Evolutionary conservation across 2,797 vertebrate genomes (phyloP).

Genomic region (Pseudomugil gertrudae): DNA sequence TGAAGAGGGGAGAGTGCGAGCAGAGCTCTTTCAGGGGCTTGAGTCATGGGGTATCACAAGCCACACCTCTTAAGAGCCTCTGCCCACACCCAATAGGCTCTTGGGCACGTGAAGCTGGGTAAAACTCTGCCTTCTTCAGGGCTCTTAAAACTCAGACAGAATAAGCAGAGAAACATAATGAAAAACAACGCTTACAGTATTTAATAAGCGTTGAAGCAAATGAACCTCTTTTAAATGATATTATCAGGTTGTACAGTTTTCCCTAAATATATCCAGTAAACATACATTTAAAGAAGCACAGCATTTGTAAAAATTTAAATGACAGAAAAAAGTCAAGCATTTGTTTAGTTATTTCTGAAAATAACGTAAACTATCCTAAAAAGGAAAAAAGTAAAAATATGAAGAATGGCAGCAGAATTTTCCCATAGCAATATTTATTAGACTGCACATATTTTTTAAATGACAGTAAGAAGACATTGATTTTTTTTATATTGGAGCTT

Average conservation of each 20-base stretch:
- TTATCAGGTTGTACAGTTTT: not conserved
- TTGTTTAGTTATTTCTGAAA: not conserved
- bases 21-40: conserved; percentile 61
- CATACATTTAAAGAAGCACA: not conserved
- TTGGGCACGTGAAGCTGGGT: conserved; percentile 59
- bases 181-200: not conserved
- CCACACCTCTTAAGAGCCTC: conserved; percentile 54
- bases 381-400: not conserved
- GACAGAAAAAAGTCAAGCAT: not conserved
- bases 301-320: not conserved
- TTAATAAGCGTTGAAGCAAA: not conserved
- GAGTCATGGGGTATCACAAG: conserved; percentile 71
- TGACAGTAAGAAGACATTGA: not conserved
- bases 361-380: not conserved
- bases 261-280: not conserved
- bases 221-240: not conserved
- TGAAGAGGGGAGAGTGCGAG: conserved; percentile 55
- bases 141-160: conserved; percentile 32
- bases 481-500: not conserved
- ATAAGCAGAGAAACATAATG: conserved; percentile 28
- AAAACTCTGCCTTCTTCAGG: conserved; percentile 33
- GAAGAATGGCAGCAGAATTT: not conserved
- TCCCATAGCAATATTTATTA: not conserved
- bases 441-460: not conserved
- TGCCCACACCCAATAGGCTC: conserved; percentile 57